A percentile compares a stretch with the other conserved stretches of the same genome.
These are phyloP conservation scores for Mongoloraphidia duomilia DNA, from an alignment of 2,888 invertebrate species.

Conservation along the genomic window DNA sequence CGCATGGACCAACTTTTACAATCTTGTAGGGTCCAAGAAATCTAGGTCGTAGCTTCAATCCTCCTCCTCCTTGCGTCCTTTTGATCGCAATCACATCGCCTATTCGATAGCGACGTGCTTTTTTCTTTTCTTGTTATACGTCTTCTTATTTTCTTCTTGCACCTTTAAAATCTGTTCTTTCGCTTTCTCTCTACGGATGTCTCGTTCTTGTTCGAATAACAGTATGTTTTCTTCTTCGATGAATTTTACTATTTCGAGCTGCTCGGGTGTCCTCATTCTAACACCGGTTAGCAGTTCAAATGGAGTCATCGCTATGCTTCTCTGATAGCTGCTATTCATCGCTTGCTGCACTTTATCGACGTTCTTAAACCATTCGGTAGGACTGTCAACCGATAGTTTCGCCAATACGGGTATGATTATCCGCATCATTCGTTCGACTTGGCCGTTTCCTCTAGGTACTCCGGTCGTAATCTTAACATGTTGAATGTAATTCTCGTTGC, in stretches of 20 bases:
- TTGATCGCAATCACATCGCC: conserved; percentile 4
- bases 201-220: conserved; percentile 3
- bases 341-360: not conserved
- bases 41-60: not conserved
- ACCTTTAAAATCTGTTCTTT: not conserved
- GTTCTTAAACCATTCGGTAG: not conserved
- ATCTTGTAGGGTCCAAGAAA: not conserved
- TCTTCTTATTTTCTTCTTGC: not conserved
- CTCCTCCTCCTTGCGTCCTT: not conserved
- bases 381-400: not conserved
- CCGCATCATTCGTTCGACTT: not conserved
- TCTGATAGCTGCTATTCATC: conserved; percentile 7
- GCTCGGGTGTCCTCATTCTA: conserved; percentile 1
- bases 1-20: not conserved
- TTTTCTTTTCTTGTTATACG: not conserved
- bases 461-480: not conserved
- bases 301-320: conserved; percentile 4
- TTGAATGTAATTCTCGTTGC: not conserved
- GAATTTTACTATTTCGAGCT: not conserved
- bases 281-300: conserved; percentile 5
- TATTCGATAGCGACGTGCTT: not conserved
- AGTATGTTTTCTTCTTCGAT: not conserved
- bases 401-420: conserved; percentile 4
- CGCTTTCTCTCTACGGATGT: not conserved
- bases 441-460: not conserved